Base-by-base conservation (phyloP, 2,797 vertebrate genomes). In the Apogon hyalosoma region DNA sequence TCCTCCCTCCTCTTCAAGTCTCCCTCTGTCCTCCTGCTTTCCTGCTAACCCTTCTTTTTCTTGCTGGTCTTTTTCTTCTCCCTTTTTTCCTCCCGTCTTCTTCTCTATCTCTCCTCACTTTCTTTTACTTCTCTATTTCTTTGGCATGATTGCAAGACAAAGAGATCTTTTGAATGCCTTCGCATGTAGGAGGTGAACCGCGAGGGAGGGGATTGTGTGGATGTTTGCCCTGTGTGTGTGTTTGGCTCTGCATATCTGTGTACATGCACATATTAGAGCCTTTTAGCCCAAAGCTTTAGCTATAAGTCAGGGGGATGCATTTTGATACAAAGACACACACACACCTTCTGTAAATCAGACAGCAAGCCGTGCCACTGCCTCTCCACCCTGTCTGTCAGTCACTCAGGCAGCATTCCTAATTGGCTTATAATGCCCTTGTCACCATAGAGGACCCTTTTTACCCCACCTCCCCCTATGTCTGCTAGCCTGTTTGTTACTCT, bases 371-470 rank as follows among this genome's bases (percentile, higher is more conserved):
- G 84, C 73, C 14, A 48, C 13, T 56, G 41, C 19, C 78, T 86
- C 83, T 78, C 84, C 79, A 65, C 81, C 73, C 83, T 63, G 79
- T 87, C 84, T 80, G 82, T 90, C 89, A 85, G 80, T 92, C 86
- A 89, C 69, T 87, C 84, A 74, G 83, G 75, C 82, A 31, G 79
- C 73, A 71, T 78, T 87, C 80, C 78, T 92, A 91, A 92, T 91
- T 92, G 87, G 88, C 88, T 89, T 85, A 84, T 90, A 90, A 90
- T 91, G 78, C 79, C 82, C 88, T 88, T 87, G 89, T 92, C 91
- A 88, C 86, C 87, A 88, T 73, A 82, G 86, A 70, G 73, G 82
- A 78, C 84, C 81, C 85, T 79, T 60, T 69, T 80, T 79, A 65
- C 81, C 83, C 87, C 83, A 62, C 70, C 89, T 84, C 87, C 85